Evolutionary conservation across 2,797 vertebrate genomes (phyloP), one percentile per base, ranked within the genome.

Genomic region (Distichodus sexfasciatus): DNA sequence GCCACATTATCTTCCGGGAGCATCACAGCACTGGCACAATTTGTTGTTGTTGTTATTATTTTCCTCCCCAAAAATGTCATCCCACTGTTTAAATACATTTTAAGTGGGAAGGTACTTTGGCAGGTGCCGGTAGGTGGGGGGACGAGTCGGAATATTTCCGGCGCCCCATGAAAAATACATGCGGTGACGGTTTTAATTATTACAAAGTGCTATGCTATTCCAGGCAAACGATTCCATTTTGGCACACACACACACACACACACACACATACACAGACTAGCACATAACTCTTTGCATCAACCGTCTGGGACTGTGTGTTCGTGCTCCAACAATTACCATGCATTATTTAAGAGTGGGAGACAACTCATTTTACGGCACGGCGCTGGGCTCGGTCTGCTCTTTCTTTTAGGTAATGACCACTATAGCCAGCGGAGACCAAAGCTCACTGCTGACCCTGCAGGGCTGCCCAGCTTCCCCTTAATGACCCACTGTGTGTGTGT

Each of bases 291-390:
- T 75, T 74, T 66, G 77, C 76, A 79, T 84, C 76, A 77, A 55
- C 74, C 63, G 68, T 84, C 75, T 79, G 76, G 75, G 80, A 76
- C 81, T 75, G 71, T 67, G 76, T 84, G 79, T 85, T 85, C 76
- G 85, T 82, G 83, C 81, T 85, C 80, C 40, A 82, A 82, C 86
- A 81, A 43, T 81, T 87, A 79, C 81, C 80, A 87, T 90, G 86
- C 83, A 90, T 91, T 87, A 89, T 90, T 90, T 83, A 90, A 82
- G 73, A 83, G 78, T 79, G 21, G 67, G 72, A 77, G 85, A 87
- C 74, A 57, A 84, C 81, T 83, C 79, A 81, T 87, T 89, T 40
- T 64, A 33, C n/a, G 11, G 21, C 33, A 47, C 51, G 31, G 40
- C 28, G 4, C 64, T 21, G 26, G 38, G 35, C 66, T 36, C 33